A percentile compares a stretch with the other conserved stretches of the same genome.
Evolutionary conservation across 2,113 vertebrate genomes (phyloP).

Genomic region (Datnioides undecimradiatus): DNA sequence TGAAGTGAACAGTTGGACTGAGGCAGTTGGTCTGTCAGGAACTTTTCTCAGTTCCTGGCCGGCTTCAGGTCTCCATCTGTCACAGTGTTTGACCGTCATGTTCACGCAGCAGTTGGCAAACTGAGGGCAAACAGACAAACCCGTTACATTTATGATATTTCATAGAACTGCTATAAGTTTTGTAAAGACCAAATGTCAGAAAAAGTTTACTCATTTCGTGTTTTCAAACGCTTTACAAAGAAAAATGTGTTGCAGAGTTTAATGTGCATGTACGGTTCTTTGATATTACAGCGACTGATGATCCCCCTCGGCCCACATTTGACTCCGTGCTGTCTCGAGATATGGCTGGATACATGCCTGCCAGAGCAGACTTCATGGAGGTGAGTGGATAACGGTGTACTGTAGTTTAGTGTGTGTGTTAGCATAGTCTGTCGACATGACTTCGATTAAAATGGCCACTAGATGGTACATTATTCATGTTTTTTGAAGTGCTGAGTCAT

Average conservation of each 20-base stretch:
- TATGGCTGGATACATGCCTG: constrained; percentile 99
- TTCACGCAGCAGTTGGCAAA: constrained; percentile 17
- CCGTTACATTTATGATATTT: background rate
- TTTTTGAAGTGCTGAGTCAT: constrained; percentile 20
- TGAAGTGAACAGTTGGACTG: constrained; percentile 15
- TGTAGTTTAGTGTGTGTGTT: background rate
- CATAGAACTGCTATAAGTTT: background rate
- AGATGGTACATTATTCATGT: constrained; percentile 5
- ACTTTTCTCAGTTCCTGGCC: constrained; percentile 3
- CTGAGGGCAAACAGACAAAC: background rate
- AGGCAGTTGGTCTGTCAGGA: constrained; percentile 41
- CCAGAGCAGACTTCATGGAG: constrained; percentile 98
- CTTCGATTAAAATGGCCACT: background rate
- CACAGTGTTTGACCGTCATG: constrained; percentile 6
- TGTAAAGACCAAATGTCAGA: background rate
- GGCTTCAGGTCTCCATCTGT: constrained; percentile 36
- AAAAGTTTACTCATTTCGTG: background rate
- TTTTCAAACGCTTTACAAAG: background rate
- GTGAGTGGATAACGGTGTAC: constrained; percentile 77
- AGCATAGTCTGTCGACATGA: background rate
- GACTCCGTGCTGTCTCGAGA: constrained; percentile 96
- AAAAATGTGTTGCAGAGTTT: background rate
- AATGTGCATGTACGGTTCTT: background rate
- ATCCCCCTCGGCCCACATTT: constrained; percentile 95
- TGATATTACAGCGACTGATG: constrained; percentile 88